A percentile compares a stretch with the other conserved stretches of the same genome.
Evolutionary conservation across 2,113 vertebrate genomes (phyloP).

Genomic region (Psittacula cyanocephala): DNA sequence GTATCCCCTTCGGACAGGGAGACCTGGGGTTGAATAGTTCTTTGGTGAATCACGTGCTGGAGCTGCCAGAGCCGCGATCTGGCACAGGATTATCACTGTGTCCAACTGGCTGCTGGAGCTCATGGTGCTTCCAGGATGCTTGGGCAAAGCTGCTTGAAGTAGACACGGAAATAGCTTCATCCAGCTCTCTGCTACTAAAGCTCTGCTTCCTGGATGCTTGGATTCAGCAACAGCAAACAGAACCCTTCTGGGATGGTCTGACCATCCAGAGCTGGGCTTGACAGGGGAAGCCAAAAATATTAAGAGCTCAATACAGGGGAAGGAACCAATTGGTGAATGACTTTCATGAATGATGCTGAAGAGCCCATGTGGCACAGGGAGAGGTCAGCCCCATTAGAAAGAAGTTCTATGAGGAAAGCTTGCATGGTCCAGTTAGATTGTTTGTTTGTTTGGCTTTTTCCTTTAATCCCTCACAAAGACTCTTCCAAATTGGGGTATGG

Average conservation of each 20-base stretch:
- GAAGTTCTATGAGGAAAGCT: not conserved
- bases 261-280: not conserved
- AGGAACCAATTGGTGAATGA: not conserved
- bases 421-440: not conserved
- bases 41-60: conserved; percentile 24
- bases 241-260: not conserved
- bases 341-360: not conserved
- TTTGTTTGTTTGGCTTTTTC: not conserved
- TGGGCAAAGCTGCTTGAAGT: conserved; percentile 4
- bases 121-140: not conserved
- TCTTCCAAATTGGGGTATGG: not conserved
- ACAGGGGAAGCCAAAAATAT: not conserved
- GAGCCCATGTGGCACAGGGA: not conserved
- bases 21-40: conserved; percentile 16
- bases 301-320: not conserved
- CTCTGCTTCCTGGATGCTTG: not conserved
- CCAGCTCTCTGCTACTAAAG: not conserved
- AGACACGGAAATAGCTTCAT: not conserved
- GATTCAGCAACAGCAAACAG: not conserved
- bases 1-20: conserved; percentile 33
- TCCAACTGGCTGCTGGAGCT: not conserved
- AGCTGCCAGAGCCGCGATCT: conserved; percentile 1
- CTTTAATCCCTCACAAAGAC: not conserved
- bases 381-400: not conserved
- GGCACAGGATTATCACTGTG: not conserved